Evolutionary conservation across 2,797 vertebrate genomes (phyloP), one percentile per base, ranked within the genome.

Genomic region (Helicolenus hilgendorfi): DNA sequence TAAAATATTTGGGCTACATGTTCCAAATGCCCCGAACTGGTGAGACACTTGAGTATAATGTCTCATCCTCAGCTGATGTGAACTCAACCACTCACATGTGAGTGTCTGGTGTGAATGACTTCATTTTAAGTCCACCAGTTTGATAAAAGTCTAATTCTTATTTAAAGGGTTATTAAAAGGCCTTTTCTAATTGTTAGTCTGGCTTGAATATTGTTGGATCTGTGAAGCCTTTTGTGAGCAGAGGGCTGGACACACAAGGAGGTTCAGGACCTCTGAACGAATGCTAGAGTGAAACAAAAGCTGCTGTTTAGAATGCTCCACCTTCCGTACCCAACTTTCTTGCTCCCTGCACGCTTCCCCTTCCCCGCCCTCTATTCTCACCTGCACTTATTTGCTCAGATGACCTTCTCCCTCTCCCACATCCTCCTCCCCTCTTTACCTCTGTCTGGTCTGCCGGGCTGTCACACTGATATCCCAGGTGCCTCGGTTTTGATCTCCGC

Each of bases 401-500:
- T 88, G 89, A 95, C 95, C 92, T 93, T 92, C 90, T 87, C 74
- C 53, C 76, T 75, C 75, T n/a, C 36, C 45, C 60, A 18, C 3
- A 2, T 71, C 55, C 70, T 56, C 62, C 60, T 56, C 77, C 56
- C 78, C 73, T 79, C 75, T 88, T 85, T 84, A 73, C 70, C 85
- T 60, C 87, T 77, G 88, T 93, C 95, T 92, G 79, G 87, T 89
- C 85, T 79, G 83, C 72, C 22, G 5, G 74, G 75, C 81, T 91
- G 91, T 94, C 92, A 91, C 64, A 7, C 65, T 86, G 91, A 94
- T 93, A 92, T 89, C 89, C 85, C 13, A 3, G 89, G 80, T 77
- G 89, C 86, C 22, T 29, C 33, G 53, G 88, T 91, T 95, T 94
- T 95, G 92, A 96, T 94, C 94, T 91, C 85, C 8, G 13, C 91